A percentile compares a stretch with the other conserved stretches of the same genome.
Evolutionary conservation across 2,797 vertebrate genomes (phyloP).

Genomic region (Eurystomus glaucurus): DNA sequence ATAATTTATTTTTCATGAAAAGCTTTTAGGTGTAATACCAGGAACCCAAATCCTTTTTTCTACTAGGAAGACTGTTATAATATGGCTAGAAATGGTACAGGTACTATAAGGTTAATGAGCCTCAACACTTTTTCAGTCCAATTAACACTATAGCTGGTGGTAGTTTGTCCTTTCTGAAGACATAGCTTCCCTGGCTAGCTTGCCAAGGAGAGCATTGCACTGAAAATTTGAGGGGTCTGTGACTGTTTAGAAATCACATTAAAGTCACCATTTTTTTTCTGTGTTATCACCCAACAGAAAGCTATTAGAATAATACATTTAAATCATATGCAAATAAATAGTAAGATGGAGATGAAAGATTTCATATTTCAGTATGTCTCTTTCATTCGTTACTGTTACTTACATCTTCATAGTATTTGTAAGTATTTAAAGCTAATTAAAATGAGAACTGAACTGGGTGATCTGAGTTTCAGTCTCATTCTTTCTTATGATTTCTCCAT

Average conservation of each 20-base stretch:
- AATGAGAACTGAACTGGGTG: not conserved
- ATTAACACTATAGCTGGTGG: not conserved
- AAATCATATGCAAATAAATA: not conserved
- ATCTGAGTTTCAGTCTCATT: not conserved
- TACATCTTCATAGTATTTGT: not conserved
- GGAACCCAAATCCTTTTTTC: not conserved
- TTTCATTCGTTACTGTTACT: not conserved
- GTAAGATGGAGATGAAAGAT: not conserved
- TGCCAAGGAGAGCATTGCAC: not conserved
- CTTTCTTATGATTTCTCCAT: slow-evolving; percentile 33
- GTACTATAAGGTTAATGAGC: not conserved
- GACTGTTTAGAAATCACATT: not conserved
- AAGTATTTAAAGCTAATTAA: slow-evolving; percentile 41
- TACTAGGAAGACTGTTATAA: not conserved
- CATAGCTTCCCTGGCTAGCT: not conserved
- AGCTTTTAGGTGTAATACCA: not conserved
- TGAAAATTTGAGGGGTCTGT: not conserved
- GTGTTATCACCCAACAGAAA: not conserved
- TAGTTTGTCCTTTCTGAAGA: not conserved
- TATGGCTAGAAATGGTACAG: not conserved
- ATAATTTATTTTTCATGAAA: not conserved
- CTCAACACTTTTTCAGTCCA: not conserved
- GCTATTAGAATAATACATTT: not conserved
- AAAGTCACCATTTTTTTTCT: not conserved
- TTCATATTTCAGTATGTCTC: not conserved